phyloP scores from a whole-genome alignment of 2,797 vertebrate genomes.

The Phaenicophaeus curvirostris region DNA sequence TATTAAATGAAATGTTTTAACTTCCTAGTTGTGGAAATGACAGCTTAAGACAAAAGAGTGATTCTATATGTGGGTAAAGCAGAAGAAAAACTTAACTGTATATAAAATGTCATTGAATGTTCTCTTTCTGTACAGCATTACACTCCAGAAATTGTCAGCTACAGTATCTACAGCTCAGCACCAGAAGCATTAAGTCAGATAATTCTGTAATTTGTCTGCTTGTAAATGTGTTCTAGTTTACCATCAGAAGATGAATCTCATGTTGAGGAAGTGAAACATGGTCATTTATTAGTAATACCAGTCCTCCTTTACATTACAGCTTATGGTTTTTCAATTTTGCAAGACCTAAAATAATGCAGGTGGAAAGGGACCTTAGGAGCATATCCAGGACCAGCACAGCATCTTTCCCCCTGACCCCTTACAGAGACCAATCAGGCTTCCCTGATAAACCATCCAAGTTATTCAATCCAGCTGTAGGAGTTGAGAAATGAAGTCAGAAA shows the following conservation, averaged over 20 bases:
- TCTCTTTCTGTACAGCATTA: not conserved
- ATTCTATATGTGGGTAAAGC: not conserved
- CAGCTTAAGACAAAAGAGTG: not conserved
- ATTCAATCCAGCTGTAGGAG: not conserved
- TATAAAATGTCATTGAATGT: not conserved
- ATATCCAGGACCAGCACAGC: not conserved
- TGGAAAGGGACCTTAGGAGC: not conserved
- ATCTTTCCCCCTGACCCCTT: not conserved
- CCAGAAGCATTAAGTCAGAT: not conserved
- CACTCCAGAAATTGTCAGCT: not conserved
- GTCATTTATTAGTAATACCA: not conserved
- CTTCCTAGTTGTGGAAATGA: not conserved
- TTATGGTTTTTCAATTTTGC: not conserved
- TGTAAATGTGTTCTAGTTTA: accelerated
- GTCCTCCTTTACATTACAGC: not conserved
- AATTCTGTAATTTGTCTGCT: not conserved
- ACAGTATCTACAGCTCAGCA: not conserved
- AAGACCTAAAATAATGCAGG: not conserved
- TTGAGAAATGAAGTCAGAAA: not conserved
- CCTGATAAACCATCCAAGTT: not conserved
- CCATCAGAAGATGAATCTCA: not conserved
- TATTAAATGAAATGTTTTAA: not conserved
- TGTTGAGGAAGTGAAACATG: not conserved
- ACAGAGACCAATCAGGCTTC: not conserved
- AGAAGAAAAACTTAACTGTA: not conserved